These are phyloP conservation scores for Acanthopagrus latus DNA, from an alignment of 2,797 vertebrate genomes.

Conservation along the genomic window DNA sequence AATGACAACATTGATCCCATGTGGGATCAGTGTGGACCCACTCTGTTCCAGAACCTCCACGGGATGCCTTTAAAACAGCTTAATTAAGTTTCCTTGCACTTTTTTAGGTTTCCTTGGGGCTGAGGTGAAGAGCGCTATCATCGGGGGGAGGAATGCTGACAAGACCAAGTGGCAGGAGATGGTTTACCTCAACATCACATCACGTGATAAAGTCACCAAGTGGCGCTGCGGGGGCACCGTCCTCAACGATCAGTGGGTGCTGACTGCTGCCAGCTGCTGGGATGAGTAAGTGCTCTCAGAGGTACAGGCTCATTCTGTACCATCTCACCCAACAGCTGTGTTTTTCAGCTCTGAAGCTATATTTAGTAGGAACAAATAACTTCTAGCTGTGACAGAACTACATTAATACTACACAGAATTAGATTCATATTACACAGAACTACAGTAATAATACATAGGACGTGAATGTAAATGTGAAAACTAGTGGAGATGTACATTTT, in stretches of 20 bases:
- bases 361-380: too few relatives aligned
- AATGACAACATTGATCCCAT: neutral
- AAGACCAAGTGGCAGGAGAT: neutral
- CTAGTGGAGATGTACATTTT: too few relatives aligned
- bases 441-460: too few relatives aligned
- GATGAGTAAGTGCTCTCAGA: constrained; percentile 16
- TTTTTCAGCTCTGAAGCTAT: too few relatives aligned
- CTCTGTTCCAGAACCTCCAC: neutral
- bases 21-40: too few relatives aligned
- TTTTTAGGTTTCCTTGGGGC: constrained; percentile 40
- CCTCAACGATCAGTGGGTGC: constrained; percentile 25
- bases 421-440: too few relatives aligned
- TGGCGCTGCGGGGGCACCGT: constrained; percentile 62
- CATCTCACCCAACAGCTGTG: too few relatives aligned
- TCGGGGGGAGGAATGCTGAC: neutral
- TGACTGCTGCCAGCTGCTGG: constrained; percentile 55
- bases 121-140: constrained; percentile 41
- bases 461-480: too few relatives aligned
- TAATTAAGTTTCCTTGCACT: neutral
- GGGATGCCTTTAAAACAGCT: neutral
- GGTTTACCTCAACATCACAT: constrained; percentile 40
- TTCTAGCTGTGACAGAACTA: too few relatives aligned
- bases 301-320: too few relatives aligned
- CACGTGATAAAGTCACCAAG: accelerated
- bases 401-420: too few relatives aligned